Conservation (phyloP, 2,888 invertebrate genomes). For the Agonopterix heracliana region DNA sequence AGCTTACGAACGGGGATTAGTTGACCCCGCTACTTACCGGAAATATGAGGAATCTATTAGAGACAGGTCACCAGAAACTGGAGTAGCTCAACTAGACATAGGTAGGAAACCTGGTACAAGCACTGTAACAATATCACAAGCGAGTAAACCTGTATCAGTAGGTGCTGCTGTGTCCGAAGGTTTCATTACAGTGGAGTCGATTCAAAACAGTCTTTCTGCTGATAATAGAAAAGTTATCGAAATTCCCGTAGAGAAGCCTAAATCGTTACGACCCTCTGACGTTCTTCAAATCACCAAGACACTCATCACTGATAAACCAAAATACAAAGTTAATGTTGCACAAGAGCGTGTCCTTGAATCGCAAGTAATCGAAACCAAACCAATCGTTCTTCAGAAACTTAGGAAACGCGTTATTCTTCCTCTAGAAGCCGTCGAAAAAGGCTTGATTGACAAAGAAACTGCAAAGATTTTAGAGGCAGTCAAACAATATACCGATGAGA, state of each 20-base stretch:
- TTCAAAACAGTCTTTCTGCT: slow-evolving; percentile 58
- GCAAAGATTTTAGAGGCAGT: slow-evolving; percentile 81
- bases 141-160: slow-evolving; percentile 73
- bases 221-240: slow-evolving; percentile 43
- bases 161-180: slow-evolving; percentile 77
- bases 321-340: slow-evolving; percentile 79
- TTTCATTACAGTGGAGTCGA: slow-evolving; percentile 71
- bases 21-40: slow-evolving; percentile 75
- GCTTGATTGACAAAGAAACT: slow-evolving; percentile 86
- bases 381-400: slow-evolving; percentile 85
- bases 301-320: slow-evolving; percentile 78
- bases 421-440: slow-evolving; percentile 85
- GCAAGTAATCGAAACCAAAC: slow-evolving; percentile 79
- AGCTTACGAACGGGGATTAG: slow-evolving; percentile 85
- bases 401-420: slow-evolving; percentile 85
- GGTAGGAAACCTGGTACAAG: slow-evolving; percentile 25
- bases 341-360: slow-evolving; percentile 74
- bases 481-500: slow-evolving; percentile 72
- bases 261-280: slow-evolving; percentile 47
- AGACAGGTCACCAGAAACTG: slow-evolving; percentile 46
- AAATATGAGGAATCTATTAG: slow-evolving; percentile 68
- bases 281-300: slow-evolving; percentile 76
- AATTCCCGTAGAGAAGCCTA: slow-evolving; percentile 28
- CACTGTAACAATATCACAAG: slow-evolving; percentile 37
- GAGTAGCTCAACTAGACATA: slow-evolving; percentile 16